Base-by-base conservation (phyloP, 2,797 vertebrate genomes). In the Sylvilagus floridanus region DNA sequence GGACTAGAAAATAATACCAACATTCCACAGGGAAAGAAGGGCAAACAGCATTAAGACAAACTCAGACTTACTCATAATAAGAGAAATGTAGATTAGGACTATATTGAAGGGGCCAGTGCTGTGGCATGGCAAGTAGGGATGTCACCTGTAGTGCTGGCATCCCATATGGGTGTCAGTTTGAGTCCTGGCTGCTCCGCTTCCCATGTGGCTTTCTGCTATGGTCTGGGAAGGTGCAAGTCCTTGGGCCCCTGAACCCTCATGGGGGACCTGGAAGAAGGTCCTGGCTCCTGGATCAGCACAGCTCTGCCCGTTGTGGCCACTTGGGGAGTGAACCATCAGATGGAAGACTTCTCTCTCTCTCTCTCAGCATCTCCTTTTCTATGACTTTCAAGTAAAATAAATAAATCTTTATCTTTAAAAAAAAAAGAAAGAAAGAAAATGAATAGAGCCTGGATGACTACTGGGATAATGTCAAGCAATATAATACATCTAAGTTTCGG, bases 61-160 rank as follows among this genome's bases (percentile, higher is more conserved):
- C 9, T 92, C 66, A 90, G 5, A 87, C 52, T 79, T 66, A 35
- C 75, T 91, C 19, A 35, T 63, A 68, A 8, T 66, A 85, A 92
- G 82, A 90, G 13, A 83, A 93, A 88, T 79, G 5, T 54, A 50
- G 81, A 82, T 85, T 88, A 82, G 88, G 78, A 77, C 26, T 73
- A 30, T 42, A 63, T 30, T 60, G 19, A 60, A 62, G n/a, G 78
- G 42, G 42, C 42, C 42, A 42, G 42, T 42, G 42, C 42, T 42
- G 42, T 42, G 42, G 42, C 42, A 42, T 42, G 42, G 42, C 42
- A 42, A 42, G 42, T 42, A 42, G 42, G 7, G 42, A 42, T 42
- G 42, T 42, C 42, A 42, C 42, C 42, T 42, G 42, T 42, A 42
- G 42, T 42, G 42, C 42, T 42, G 42, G 42, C 42, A 42, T 42